Conservation (phyloP, 2,797 vertebrate species). For the Myotis pilosus region DNA sequence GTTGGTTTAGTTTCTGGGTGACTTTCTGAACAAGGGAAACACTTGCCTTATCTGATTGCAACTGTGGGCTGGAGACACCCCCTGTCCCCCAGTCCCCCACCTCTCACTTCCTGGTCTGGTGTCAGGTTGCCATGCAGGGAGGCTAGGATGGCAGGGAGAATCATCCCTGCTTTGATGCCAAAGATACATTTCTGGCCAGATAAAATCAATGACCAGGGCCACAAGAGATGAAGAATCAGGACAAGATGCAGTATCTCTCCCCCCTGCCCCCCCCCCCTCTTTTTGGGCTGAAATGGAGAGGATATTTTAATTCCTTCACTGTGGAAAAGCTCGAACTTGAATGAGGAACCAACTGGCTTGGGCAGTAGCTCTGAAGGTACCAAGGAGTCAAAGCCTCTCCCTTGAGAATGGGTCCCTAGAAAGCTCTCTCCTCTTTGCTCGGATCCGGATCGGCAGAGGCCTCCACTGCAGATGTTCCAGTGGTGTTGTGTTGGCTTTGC, state of each 20-base stretch:
- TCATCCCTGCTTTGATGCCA: constrained; percentile 73
- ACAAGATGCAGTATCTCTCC: background rate
- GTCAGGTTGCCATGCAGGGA: constrained; percentile 75
- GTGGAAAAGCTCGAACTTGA: constrained; percentile 33
- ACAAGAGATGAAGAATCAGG: background rate
- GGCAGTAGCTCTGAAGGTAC: constrained; percentile 58
- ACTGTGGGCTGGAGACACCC: constrained; percentile 65
- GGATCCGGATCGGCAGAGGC: background rate
- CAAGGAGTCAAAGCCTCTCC: background rate
- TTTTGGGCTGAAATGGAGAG: background rate
- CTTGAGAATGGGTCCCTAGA: background rate
- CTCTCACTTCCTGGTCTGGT: constrained; percentile 78
- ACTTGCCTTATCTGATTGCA: constrained; percentile 70
- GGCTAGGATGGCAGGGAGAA: constrained; percentile 77
- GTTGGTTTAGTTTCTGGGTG: constrained; percentile 49
- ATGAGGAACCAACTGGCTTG: constrained; percentile 28
- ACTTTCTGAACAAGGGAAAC: background rate
- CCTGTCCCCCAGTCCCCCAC: background rate
- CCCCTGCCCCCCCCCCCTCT: background rate
- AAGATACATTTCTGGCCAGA: constrained; percentile 75
- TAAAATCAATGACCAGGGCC: constrained; percentile 72
- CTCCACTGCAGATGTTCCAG: constrained; percentile 31
- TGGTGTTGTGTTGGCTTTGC: constrained; percentile 71
- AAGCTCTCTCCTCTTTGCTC: background rate
- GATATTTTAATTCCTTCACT: background rate